phyloP scores from a whole-genome alignment of 2,888 invertebrate genomes.

The Dynastes maya region DNA sequence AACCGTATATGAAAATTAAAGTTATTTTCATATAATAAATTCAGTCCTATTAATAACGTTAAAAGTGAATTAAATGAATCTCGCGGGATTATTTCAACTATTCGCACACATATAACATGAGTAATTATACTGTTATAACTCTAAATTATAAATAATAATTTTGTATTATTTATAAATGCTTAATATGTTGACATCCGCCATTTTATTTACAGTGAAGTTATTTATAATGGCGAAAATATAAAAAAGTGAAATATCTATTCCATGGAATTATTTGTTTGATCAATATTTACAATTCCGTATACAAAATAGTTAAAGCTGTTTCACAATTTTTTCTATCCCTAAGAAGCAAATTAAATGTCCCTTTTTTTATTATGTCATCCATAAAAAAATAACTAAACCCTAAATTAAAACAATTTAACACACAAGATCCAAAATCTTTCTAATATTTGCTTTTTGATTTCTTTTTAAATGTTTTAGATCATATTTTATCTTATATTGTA shows the following conservation, averaged over 20 bases:
- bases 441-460: no score
- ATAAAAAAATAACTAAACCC: no score
- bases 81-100: not conserved
- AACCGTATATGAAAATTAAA: slow-evolving; percentile 13
- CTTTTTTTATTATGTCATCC: no score
- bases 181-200: slow-evolving; percentile 52
- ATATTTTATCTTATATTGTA: no score
- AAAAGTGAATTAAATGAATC: slow-evolving; percentile 4
- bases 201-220: slow-evolving; percentile 49
- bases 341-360: not conserved
- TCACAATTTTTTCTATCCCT: not conserved
- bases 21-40: slow-evolving; percentile 37
- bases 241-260: not conserved
- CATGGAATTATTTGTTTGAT: slow-evolving; percentile 9
- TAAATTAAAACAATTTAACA: no score
- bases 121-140: slow-evolving; percentile 11
- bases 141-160: slow-evolving; percentile 31
- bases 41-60: not conserved
- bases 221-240: not conserved
- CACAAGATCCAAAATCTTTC: no score
- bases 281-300: not conserved
- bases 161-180: slow-evolving; percentile 49
- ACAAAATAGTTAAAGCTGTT: not conserved
- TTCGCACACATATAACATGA: slow-evolving; percentile 3
- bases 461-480: no score